Conservation (phyloP, 2,797 vertebrate species). For the Sebastes goodei region DNA sequence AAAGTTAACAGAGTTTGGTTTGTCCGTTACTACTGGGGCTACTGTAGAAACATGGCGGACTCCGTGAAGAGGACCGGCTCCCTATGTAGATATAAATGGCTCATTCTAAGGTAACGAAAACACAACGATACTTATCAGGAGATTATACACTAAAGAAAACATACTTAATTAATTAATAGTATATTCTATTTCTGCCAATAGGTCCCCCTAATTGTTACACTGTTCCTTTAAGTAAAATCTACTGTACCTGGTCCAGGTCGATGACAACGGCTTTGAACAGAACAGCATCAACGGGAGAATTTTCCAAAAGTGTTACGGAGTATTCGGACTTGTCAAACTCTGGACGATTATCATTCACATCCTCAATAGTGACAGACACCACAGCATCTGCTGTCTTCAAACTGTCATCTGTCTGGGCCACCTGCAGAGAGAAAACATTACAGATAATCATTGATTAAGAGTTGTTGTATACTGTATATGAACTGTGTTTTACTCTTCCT, state of each 20-base stretch:
- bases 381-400: slow-evolving; percentile 75
- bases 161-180: no score
- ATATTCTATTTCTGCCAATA: no score
- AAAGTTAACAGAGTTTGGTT: no score
- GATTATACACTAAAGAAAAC: no score
- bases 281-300: slow-evolving; percentile 65
- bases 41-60: no score
- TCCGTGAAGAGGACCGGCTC: no score
- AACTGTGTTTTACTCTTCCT: background rate
- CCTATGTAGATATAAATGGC: no score
- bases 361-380: slow-evolving; percentile 77
- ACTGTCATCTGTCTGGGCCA: slow-evolving; percentile 75
- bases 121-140: no score
- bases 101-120: no score
- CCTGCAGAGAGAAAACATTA: slow-evolving; percentile 57
- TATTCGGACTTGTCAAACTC: slow-evolving; percentile 72
- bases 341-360: slow-evolving; percentile 80
- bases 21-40: no score
- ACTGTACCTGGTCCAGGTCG: slow-evolving; percentile 81
- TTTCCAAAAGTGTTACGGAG: slow-evolving; percentile 71
- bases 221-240: background rate
- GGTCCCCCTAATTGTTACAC: no score
- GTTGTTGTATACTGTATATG: background rate
- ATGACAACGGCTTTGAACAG: slow-evolving; percentile 71
- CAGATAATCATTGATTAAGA: background rate